Base-by-base conservation (phyloP, 2,888 invertebrate species). In the Seira sanloemensis region DNA sequence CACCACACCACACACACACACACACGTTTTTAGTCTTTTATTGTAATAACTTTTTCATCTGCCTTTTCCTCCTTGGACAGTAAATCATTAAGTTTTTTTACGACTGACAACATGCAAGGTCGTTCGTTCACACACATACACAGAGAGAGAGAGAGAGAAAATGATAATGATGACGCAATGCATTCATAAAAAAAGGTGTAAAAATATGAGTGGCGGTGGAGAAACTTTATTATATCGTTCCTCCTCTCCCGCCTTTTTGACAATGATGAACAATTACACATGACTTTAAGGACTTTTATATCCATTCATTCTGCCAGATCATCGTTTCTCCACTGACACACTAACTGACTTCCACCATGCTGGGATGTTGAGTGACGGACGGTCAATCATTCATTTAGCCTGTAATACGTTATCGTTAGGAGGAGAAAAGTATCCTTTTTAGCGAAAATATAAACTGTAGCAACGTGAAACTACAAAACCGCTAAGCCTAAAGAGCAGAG, bases 361-460 rank as follows among this genome's bases (percentile, higher is more conserved):
- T 68, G 77, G 9, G 77, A 46, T 37, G 77, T 25, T 77, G 77
- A 77, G 77, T 77, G 77, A 77, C 68, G 77, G 81, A 82, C 81
- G 76, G 81, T 82, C 81, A 82, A 82, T 82, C 81, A 82, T 76
- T 82, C 76, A 82, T 82, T 82, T 82, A 69, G 58, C 19, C 65
- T n/a, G 27, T 27, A 65, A 26, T n/a, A n/a, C n/a, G n/a, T n/a
- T n/a, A n/a, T n/a, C n/a, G n/a, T n/a, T n/a, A n/a, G n/a, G 65
- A 62, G n/a, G 37, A 12, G 37, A 9, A 37, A 37, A 37, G 37
- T 5, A 72, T 72, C 72, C 50, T 54, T 58, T 74, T 74, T 74
- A 74, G 74, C 74, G 16, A 74, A 74, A 73, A 73, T 16, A 73
- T 37, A 37, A 37, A 37, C 37, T 24, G 18, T 37, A 24, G 19